phyloP scores from a whole-genome alignment of 2,113 vertebrate genomes.

The Apaloderma vittatum region DNA sequence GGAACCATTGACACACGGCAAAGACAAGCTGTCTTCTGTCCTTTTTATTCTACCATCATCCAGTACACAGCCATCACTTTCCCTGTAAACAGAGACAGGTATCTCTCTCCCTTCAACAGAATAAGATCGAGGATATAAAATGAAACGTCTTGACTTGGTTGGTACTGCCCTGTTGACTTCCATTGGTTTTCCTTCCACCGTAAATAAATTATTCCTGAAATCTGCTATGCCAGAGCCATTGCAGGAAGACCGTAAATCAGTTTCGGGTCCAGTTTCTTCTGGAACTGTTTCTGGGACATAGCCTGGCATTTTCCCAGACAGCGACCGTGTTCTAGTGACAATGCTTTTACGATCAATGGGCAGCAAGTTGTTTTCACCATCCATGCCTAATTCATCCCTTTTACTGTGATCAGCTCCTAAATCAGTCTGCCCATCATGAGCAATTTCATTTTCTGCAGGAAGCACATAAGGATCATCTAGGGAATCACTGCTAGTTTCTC shows the following conservation, averaged over 20 bases:
- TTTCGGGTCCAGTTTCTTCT: constrained; percentile 90
- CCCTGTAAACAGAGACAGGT: constrained; percentile 79
- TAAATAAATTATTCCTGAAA: constrained; percentile 73
- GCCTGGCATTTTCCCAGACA: constrained; percentile 90
- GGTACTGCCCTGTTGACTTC: constrained; percentile 78
- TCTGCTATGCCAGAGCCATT: constrained; percentile 57
- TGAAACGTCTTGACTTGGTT: constrained; percentile 83
- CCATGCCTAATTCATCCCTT: constrained; percentile 79
- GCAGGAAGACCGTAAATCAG: constrained; percentile 55
- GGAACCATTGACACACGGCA: constrained; percentile 87
- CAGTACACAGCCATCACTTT: constrained; percentile 72
- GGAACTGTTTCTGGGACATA: constrained; percentile 96
- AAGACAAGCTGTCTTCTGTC: constrained; percentile 88
- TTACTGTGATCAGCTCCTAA: neutral
- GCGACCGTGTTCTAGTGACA: constrained; percentile 89
- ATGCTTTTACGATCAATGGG: constrained; percentile 84
- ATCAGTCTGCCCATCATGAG: neutral
- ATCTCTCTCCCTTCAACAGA: constrained; percentile 90
- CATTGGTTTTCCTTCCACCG: constrained; percentile 77
- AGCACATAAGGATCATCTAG: constrained; percentile 79
- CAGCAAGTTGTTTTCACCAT: constrained; percentile 84
- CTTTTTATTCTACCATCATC: constrained; percentile 82
- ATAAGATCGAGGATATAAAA: constrained; percentile 88
- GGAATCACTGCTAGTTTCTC: constrained; percentile 59
- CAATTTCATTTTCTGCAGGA: constrained; percentile 30